Evolutionary conservation across 2,797 vertebrate species (phyloP), one percentile per base, ranked within the genome.

Genomic region (Brachymystax lenok): DNA sequence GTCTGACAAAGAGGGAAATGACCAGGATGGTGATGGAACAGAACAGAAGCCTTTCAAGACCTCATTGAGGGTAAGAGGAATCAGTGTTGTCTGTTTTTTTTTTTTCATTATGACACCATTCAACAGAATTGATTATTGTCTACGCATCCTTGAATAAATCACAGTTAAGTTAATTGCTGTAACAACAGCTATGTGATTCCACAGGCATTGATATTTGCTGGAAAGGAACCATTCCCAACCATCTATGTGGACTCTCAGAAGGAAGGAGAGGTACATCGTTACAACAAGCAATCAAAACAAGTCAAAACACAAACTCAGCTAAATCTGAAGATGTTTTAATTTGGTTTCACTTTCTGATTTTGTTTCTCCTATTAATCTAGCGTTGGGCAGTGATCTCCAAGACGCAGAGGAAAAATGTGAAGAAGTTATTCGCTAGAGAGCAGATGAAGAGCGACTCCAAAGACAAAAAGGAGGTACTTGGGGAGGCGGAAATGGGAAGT

Each of bases 351-450:
- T 70, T 21, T 70, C 19, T 8, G 30, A 1, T 79, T 1, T 3
- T 1, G n/a, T 21, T 82, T 0, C 1, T 1, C 81, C 21, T 63
- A 10, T 24, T 30, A 52, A 74, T 19, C 24, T 82, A 99, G 98
- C 94, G 95, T 59, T 99, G 98, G 98, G 95, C 94, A 1, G 91
- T 96, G 74, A 98, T 99, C 89, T 99, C 98, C 0, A 99, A 99
- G 89, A 96, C 97, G 0, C 97, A 98, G 88, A 94, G 98, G 96
- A 99, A 99, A 84, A 98, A 96, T 0, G 87, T 95, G 3, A 97
- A 92, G 82, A 99, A 99, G 71, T 88, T 95, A 33, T 97, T 95
- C 85, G 94, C 95, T 71, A 91, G 95, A 13, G 97, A 98, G 21
- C 95, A 97, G 74, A 91, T 92, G 81, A 99, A 99, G 90, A 95